Evolutionary conservation across 2,888 invertebrate species (phyloP), one percentile per base, ranked within the genome.

Genomic region (Phortica okadai): DNA sequence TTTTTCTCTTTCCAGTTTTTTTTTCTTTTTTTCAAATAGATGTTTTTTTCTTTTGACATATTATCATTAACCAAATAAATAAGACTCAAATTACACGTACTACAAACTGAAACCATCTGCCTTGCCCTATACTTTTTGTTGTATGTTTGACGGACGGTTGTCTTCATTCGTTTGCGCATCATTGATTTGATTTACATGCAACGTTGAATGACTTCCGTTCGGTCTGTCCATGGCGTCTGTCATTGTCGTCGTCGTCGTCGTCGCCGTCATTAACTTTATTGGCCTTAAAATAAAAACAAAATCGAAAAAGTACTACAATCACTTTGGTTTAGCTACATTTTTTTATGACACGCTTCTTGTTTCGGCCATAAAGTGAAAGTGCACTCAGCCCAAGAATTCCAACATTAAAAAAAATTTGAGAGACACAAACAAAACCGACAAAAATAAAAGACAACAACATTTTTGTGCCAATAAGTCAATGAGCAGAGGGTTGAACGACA

Each of bases 361-460:
- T 42, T 67, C 70, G 45, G 72, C 69, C 69, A 74, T 50, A 56
- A 72, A 86, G 85, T 85, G 85, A 85, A 85, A 87, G 85, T 87
- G 82, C 84, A 83, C 79, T 79, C 78, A 83, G 78, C 76, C 76
- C 83, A 82, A 83, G 80, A 83, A 86, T 81, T 82, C 74, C 81
- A 75, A 33, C 33, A 33, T 67, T 74, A 58, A 45, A 69, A 25
- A 6, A 33, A 10, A 21, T 21, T 21, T 21, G 11, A 66, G 33
- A 41, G 33, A 66, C 10, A 42, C 41, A 33, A 66, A 33, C 58
- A 74, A 67, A 54, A 14, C 16, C 14, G 4, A 33, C 2, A 33
- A 33, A 1, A 2, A 33, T 4, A 33, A 33, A 33, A 33, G 33
- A 33, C 45, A 33, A 70, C 45, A 16, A 64, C 80, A 84, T 80